Percentiles rank a stretch among this genome's conserved stretches.
These are phyloP conservation scores for Forbesichthys papilliferus DNA, from an alignment of 2,113 vertebrate species.

Conservation along the genomic window DNA sequence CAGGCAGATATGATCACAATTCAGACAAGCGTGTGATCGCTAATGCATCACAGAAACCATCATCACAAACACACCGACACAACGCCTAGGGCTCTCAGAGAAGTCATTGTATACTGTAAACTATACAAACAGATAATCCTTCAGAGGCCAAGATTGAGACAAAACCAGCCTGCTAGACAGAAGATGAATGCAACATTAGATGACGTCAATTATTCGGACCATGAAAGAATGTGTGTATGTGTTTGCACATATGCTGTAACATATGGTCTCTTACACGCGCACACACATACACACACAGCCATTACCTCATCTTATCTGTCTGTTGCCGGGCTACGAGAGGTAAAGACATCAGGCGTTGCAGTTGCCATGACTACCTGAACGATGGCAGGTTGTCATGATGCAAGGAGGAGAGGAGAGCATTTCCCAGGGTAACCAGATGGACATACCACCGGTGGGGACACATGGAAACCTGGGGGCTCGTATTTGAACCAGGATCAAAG, in stretches of 20 bases:
- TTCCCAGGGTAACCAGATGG: constrained; percentile 37
- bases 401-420: constrained; percentile 12
- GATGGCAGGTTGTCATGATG: constrained; percentile 56
- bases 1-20: constrained; percentile 22
- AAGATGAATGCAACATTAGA: too few relatives aligned
- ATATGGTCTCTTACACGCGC: constrained; percentile 31
- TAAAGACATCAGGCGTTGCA: constrained; percentile 55
- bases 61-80: background rate
- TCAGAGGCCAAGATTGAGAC: too few relatives aligned
- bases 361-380: constrained; percentile 63
- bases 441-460: constrained; percentile 14
- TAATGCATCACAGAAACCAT: background rate
- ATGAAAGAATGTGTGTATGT: constrained; percentile 13
- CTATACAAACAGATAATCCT: constrained; percentile 6
- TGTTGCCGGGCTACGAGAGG: constrained; percentile 76
- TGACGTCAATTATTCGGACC: constrained; percentile 4
- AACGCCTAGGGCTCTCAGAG: background rate
- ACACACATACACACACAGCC: constrained; percentile 20
- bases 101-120: constrained; percentile 3
- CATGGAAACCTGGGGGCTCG: background rate
- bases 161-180: too few relatives aligned
- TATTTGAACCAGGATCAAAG: background rate
- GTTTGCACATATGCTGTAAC: constrained; percentile 24
- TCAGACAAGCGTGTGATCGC: constrained; percentile 3
- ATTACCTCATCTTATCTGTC: constrained; percentile 51